Base-by-base conservation (phyloP, 2,888 invertebrate genomes). In the Ctena decussata region DNA sequence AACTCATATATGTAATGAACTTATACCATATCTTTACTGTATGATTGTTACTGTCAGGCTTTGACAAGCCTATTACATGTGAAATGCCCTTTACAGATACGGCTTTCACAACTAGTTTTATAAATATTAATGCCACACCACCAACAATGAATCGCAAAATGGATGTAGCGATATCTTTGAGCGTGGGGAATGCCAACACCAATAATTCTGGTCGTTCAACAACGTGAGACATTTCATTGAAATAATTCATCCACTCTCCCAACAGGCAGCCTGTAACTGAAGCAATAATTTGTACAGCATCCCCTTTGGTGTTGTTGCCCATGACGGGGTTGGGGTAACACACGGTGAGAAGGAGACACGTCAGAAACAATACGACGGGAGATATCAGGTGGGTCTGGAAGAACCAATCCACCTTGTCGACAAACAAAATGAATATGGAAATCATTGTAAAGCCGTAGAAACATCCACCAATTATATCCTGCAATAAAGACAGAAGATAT, bases 401-500 rank as follows among this genome's bases (percentile, higher is more conserved):
- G 80, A 92, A 94, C 80, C 85, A 87, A 80, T 94, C 94, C 57
- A 92, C 89, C 12, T 91, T 86, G 8, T 86, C 80, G 18, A 91
- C 77, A 78, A 89, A 91, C 0, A 92, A 91, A 1, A 90, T 15
- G 12, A 92, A 84, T 3, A 89, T 32, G 5, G 75, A 65, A n/a
- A 89, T 86, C n/a, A 92, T 82, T 2, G 84, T 39, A 0, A 91
- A 46, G 0, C 92, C 87, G 24, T 77, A 83, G 21, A 90, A 24
- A n/a, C 86, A 71, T 8, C 94, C 94, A 57, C 83, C 90, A 11
- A 93, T 18, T 0, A 94, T 77, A 85, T 94, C 94, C 94, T 94
- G 90, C 49, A 72, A 72, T 21, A 65, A 18, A 18, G 15, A 27
- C 8, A 15, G 15, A 41, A 41, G 8, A 11, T 41, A 41, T 41